phyloP scores from a whole-genome alignment of 2,113 vertebrate species.

The Falco punctatus region DNA sequence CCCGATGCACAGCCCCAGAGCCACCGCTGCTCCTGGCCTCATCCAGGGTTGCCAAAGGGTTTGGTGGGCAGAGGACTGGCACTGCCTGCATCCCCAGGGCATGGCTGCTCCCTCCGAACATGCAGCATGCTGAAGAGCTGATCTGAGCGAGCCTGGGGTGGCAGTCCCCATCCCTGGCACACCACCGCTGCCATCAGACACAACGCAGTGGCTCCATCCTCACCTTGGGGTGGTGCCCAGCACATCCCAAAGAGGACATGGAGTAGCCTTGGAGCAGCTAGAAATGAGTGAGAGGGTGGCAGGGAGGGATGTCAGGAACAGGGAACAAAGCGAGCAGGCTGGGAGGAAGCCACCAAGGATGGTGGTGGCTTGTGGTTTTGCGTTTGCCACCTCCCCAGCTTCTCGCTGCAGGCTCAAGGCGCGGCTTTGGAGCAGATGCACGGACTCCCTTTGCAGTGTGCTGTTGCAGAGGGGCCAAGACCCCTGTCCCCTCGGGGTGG shows the following conservation, averaged over 20 bases:
- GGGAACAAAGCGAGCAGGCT: neutral
- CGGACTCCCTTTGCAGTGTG: fast-evolving
- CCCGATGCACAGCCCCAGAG: fast-evolving
- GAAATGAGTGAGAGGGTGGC: neutral
- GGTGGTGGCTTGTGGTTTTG: fast-evolving
- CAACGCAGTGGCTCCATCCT: neutral
- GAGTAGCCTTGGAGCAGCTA: neutral
- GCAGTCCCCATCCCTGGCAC: fast-evolving
- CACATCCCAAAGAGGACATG: fast-evolving
- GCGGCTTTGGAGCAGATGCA: too few species aligned
- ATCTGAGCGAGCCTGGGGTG: neutral
- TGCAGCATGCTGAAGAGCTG: neutral
- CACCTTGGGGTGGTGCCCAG: fast-evolving
- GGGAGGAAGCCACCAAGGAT: neutral
- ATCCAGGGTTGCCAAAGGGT: fast-evolving
- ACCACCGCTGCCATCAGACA: fast-evolving
- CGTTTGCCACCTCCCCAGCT: neutral
- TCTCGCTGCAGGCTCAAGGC: fast-evolving
- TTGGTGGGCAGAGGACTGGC: neutral
- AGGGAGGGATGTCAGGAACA: neutral
- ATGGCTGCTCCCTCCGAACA: neutral
- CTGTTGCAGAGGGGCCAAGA: neutral
- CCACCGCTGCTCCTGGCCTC: neutral
- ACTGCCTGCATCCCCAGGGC: neutral
- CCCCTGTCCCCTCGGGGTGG: fast-evolving